These are phyloP conservation scores for Smutsia gigantea DNA, from an alignment of 2,797 vertebrate species.

Conservation along the genomic window DNA sequence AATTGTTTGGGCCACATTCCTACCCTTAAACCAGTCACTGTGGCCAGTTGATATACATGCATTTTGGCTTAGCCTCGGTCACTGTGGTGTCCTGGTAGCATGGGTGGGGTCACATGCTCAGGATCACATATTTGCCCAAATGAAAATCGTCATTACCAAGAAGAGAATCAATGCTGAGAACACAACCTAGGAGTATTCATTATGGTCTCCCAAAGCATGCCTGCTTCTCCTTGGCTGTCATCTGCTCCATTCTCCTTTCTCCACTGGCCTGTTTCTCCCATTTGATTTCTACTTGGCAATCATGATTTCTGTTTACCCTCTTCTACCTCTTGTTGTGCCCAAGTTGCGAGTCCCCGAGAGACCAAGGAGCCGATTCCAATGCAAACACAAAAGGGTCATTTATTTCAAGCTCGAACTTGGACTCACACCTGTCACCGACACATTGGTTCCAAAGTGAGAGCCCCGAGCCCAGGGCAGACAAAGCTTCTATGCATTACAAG, in stretches of 20 bases:
- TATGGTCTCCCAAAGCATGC: background rate
- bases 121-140: background rate
- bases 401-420: too few relatives aligned
- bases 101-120: background rate
- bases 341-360: too few relatives aligned
- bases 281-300: background rate
- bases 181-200: background rate
- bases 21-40: background rate
- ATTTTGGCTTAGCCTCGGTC: background rate
- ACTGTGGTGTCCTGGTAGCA: background rate
- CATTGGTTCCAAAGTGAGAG: too few relatives aligned
- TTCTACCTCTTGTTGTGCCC: background rate
- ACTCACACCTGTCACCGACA: too few relatives aligned
- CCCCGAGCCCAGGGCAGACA: too few relatives aligned
- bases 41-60: background rate
- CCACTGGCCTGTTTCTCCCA: background rate
- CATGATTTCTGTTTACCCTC: background rate
- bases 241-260: background rate
- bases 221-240: background rate
- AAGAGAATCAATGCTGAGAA: background rate
- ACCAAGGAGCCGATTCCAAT: too few relatives aligned
- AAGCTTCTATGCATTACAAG: too few relatives aligned
- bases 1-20: background rate
- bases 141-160: background rate
- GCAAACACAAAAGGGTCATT: too few relatives aligned